Base-by-base conservation (phyloP, 2,797 vertebrate species). In the Myioborus miniatus region DNA sequence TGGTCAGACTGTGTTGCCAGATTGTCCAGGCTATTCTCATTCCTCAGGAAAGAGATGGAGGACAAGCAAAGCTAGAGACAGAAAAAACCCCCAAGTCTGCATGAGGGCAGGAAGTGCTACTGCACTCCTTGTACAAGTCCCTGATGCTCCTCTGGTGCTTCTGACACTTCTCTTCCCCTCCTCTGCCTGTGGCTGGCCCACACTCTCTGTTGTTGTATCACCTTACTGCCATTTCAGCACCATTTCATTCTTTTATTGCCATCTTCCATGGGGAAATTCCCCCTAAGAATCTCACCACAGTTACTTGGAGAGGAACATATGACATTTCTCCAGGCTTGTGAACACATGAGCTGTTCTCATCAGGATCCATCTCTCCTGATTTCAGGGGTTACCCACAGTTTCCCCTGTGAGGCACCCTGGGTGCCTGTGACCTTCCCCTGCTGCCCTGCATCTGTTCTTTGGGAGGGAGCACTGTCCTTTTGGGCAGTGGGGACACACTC, bases 171-270 rank as follows among this genome's bases (percentile, higher is more conserved):
- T 62, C 9, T 41, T 64, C 44, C 41, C 8, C 21, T 53, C 2
- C 0, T 0, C 7, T 44, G 41, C 15, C 50, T 22, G 13, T 15
- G 14, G 30, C 43, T 79, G 34, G 37, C 1, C 1, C 29, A 52
- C 0, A 0, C 32, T 56, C 20, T 72, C 0, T 0, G 5, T 1
- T 36, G 4, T 19, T 3, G 0, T 15, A 18, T 6, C 12, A n/a
- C 62, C 22, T 24, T 24, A 17, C 9, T 44, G 44, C 8, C 5
- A 0, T 65, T 77, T 70, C 32, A 39, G 23, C 22, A 59, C 1
- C 5, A 43, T 65, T 77, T 23, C 30, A 15, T 18, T 46, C 29
- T 37, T 60, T 43, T 15, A 46, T 12, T 29, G 6, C 4, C 36
- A n/a, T 36, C 15, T 63, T 65, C 30, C 65, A 14, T 3, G 6